phyloP scores from a whole-genome alignment of 2,888 invertebrate species.

The Cyaniris semiargus region DNA sequence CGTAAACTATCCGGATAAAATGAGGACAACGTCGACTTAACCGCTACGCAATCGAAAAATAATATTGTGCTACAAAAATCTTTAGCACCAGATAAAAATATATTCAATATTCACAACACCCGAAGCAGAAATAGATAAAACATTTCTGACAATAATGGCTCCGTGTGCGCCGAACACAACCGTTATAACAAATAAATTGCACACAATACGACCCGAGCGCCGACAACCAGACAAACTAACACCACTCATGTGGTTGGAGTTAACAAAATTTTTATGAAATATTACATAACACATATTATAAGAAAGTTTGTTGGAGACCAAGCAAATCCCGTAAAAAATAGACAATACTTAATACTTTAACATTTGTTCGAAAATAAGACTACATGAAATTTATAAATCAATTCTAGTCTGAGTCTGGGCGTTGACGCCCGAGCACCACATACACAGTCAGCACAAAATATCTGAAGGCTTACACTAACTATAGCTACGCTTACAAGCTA shows the following conservation, averaged over 20 bases:
- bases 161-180: conserved; percentile 66
- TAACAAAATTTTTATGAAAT: background rate
- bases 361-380: background rate
- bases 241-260: background rate
- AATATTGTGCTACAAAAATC: conserved; percentile 61
- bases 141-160: conserved; percentile 40
- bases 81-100: conserved; percentile 67
- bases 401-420: background rate
- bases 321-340: background rate
- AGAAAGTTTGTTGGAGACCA: background rate
- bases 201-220: conserved; percentile 49
- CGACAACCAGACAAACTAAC: background rate
- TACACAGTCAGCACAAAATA: conserved; percentile 67
- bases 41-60: conserved; percentile 58
- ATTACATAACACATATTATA: background rate
- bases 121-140: conserved; percentile 42
- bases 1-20: conserved; percentile 49
- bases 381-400: background rate
- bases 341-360: background rate
- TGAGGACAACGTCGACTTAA: conserved; percentile 52
- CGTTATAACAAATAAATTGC: conserved; percentile 68
- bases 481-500: conserved; percentile 68
- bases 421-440: conserved; percentile 33
- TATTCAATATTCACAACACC: conserved; percentile 69
- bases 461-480: conserved; percentile 68